phyloP scores from a whole-genome alignment of 2,797 vertebrate species.

The Neopelma chrysocephalum region DNA sequence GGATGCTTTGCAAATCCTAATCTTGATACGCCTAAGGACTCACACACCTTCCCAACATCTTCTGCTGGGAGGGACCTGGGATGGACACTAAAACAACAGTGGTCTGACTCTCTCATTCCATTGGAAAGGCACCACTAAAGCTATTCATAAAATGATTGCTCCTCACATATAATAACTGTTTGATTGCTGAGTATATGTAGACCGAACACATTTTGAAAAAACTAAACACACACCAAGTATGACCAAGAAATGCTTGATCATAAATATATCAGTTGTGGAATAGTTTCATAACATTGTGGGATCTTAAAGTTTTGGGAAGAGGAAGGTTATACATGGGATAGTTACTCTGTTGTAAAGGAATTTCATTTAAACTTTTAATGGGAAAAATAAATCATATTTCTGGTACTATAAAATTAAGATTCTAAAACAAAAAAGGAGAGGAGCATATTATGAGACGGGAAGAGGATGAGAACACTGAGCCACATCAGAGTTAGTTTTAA shows the following conservation, averaged over 20 bases:
- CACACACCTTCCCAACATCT: background rate
- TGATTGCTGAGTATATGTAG: background rate
- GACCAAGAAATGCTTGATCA: conserved; percentile 38
- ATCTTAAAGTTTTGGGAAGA: background rate
- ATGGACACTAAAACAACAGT: background rate
- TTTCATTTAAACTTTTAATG: conserved; percentile 17
- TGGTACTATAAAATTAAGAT: conserved; percentile 1
- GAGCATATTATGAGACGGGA: background rate
- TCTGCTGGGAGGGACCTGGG: background rate
- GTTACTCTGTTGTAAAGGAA: background rate
- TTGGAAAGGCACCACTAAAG: background rate
- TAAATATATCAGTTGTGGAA: conserved; percentile 19
- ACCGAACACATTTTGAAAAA: conserved; percentile 15
- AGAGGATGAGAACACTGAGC: background rate
- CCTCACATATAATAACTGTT: background rate
- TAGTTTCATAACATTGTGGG: background rate
- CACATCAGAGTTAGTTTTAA: background rate
- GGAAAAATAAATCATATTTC: conserved; percentile 28
- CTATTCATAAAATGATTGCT: background rate
- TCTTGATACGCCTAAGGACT: rapidly evolving
- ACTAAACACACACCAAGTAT: conserved; percentile 25
- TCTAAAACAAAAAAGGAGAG: background rate
- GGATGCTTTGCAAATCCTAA: background rate
- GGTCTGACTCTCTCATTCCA: background rate
- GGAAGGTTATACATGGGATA: background rate